Evolutionary conservation across 2,888 invertebrate genomes (phyloP).

Genomic region (Syrphus vitripennis): DNA sequence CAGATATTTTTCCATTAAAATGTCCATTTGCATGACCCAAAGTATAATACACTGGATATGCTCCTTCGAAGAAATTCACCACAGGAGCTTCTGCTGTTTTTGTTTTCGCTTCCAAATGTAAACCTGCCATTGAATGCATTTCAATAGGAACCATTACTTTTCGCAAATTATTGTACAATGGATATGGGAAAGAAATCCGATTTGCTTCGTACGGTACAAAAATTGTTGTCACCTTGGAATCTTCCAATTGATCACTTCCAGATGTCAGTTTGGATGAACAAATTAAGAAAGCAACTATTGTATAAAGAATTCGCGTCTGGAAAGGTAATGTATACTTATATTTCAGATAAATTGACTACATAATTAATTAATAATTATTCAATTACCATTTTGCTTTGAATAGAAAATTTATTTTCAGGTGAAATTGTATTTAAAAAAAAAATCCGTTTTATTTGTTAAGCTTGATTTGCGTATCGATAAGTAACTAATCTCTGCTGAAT

Average conservation of each 20-base stretch:
- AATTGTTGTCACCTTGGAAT: slow-evolving; percentile 73
- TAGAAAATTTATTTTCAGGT: neutral
- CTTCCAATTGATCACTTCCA: slow-evolving; percentile 20
- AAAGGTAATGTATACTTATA: neutral
- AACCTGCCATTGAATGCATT: slow-evolving; percentile 64
- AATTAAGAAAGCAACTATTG: slow-evolving; percentile 2
- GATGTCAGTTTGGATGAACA: neutral
- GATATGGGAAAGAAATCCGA: slow-evolving; percentile 66
- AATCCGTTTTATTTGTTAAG: neutral
- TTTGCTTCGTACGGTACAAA: slow-evolving; percentile 73
- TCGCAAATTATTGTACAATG: slow-evolving; percentile 58
- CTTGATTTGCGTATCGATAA: slow-evolving; percentile 37
- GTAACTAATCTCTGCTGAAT: slow-evolving; percentile 47
- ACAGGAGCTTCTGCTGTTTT: slow-evolving; percentile 53
- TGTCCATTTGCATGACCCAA: slow-evolving; percentile 75
- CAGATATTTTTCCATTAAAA: slow-evolving; percentile 75
- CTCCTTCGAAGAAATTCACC: slow-evolving; percentile 74
- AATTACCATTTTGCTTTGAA: slow-evolving; percentile 18
- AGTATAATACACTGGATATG: slow-evolving; percentile 76
- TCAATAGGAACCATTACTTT: slow-evolving; percentile 66
- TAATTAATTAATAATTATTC: neutral
- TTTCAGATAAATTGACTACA: neutral
- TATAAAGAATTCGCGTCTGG: neutral
- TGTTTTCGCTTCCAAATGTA: slow-evolving; percentile 49
- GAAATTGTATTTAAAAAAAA: neutral